phyloP scores from a whole-genome alignment of 2,888 invertebrate genomes.

The Cephus sareptanus region DNA sequence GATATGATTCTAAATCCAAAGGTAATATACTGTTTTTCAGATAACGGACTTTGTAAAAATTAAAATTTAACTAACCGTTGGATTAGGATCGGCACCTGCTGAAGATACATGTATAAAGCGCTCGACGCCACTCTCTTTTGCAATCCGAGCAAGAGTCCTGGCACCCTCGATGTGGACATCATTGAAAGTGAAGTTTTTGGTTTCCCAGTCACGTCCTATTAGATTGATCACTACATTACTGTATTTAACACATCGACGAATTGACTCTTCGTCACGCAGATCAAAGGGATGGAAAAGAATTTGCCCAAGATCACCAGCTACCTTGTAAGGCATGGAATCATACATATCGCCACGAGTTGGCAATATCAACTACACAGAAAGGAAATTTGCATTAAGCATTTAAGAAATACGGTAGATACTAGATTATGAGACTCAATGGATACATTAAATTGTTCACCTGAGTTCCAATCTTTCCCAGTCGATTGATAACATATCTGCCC shows the following conservation, averaged over 20 bases:
- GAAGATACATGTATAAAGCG: conserved; percentile 93
- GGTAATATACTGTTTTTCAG: too few species aligned
- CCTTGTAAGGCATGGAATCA: conserved; percentile 80
- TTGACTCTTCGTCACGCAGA: conserved; percentile 86
- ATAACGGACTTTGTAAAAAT: neutral
- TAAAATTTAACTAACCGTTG: conserved; percentile 63
- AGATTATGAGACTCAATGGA: neutral
- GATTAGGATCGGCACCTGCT: conserved; percentile 81
- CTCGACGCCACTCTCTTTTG: conserved; percentile 84
- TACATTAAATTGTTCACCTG: conserved; percentile 67
- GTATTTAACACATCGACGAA: conserved; percentile 87
- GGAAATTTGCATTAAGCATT: conserved; percentile 14
- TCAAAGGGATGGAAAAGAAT: conserved; percentile 89
- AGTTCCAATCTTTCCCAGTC: conserved; percentile 86
- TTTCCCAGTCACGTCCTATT: conserved; percentile 92
- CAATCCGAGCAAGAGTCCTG: conserved; percentile 80
- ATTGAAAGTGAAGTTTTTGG: conserved; percentile 86
- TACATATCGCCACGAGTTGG: conserved; percentile 93
- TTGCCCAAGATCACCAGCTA: conserved; percentile 95
- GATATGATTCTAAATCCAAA: too few species aligned
- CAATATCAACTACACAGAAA: conserved; percentile 80
- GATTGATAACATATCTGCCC: conserved; percentile 88
- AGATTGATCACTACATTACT: conserved; percentile 98
- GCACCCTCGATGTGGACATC: conserved; percentile 92
- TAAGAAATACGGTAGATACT: neutral